Evolutionary conservation across 1,140 invertebrate species (phyloP), one percentile per base, ranked within the genome.

Genomic region (silkworm (Bombyx mori)): DNA sequence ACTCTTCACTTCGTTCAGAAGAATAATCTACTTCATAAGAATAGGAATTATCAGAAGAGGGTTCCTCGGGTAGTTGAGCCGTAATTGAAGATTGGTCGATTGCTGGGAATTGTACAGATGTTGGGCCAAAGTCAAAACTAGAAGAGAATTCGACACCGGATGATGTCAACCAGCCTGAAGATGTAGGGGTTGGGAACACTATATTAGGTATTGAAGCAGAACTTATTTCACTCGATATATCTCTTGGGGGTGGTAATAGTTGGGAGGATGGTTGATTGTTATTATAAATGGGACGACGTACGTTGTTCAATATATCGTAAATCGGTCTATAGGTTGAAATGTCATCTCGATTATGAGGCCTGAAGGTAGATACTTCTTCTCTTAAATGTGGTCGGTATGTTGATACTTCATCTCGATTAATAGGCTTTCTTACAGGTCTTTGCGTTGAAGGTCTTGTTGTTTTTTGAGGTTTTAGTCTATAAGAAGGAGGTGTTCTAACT

Each of bases 131-230:
- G 57, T 79, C 80, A 54, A 82, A 79, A 52, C 73, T 78, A 43
- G 82, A 83, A 43, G 82, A 77, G 60, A 86, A 87, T 50, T 79
- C 84, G 49, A 86, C 54, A 42, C 75, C 75, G 35, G 81, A 82
- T 48, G 82, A 85, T 42, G 81, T 85, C 48, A 87, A 57, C 84
- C 84, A 87, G 12, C 82, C 77, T 44, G 84, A 77, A 48, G 82
- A 87, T 46, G 75, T 61, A n/a, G 73, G 69, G 8, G 84, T 79
- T 44, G 84, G 79, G 71, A 87, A 87, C 51, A 85, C 70, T 51
- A 87, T 58, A 59, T 70, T 74, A 12, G 74, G 64, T 42, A 63
- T 49, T 35, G 63, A 66, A 35, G 66, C 51, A 35, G 64, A 46
- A 42, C 53, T 66, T 47, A 62, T 49, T 54, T 65, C 63, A n/a